Conservation (phyloP, 1,140 invertebrate species). For the Lepidurus arcticus region DNA sequence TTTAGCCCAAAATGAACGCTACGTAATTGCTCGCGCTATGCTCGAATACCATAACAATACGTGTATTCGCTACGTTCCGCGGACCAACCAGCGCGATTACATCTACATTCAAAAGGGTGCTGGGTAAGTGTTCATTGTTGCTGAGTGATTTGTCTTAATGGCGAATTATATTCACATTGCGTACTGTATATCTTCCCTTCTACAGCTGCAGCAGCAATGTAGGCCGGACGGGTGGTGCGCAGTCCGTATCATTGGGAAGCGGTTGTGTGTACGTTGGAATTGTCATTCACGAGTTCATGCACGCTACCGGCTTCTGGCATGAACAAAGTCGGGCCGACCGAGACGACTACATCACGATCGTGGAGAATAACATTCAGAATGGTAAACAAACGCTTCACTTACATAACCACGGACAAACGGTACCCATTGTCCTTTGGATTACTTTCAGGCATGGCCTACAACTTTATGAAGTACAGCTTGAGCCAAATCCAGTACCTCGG, state of each 20-base stretch:
- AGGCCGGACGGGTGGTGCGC: constrained; percentile 51
- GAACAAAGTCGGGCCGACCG: constrained; percentile 62
- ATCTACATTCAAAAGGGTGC: constrained; percentile 40
- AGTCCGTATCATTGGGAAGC: constrained; percentile 45
- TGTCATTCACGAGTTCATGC: constrained; percentile 59
- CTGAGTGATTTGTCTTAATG: not conserved
- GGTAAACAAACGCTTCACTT: constrained; percentile 40
- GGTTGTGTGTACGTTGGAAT: constrained; percentile 55
- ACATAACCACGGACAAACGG: not conserved
- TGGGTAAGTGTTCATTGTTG: constrained; percentile 12
- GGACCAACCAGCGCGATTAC: constrained; percentile 43
- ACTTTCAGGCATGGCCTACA: constrained; percentile 43
- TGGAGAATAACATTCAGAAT: constrained; percentile 58
- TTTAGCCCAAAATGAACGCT: constrained; percentile 37
- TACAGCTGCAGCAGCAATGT: constrained; percentile 41
- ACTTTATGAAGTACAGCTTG: constrained; percentile 47
- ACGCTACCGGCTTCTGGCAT: constrained; percentile 60
- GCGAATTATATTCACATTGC: not conserved
- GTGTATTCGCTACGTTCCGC: constrained; percentile 46
- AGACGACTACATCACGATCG: constrained; percentile 57
- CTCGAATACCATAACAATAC: constrained; percentile 42
- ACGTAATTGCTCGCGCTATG: constrained; percentile 42
- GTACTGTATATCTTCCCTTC: not conserved
- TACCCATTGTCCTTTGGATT: not conserved
- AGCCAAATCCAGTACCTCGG: constrained; percentile 45